A percentile compares a stretch with the other conserved stretches of the same genome.
Evolutionary conservation across 1,140 invertebrate genomes (phyloP).

Genomic region (Alviniconcha marisindica): DNA sequence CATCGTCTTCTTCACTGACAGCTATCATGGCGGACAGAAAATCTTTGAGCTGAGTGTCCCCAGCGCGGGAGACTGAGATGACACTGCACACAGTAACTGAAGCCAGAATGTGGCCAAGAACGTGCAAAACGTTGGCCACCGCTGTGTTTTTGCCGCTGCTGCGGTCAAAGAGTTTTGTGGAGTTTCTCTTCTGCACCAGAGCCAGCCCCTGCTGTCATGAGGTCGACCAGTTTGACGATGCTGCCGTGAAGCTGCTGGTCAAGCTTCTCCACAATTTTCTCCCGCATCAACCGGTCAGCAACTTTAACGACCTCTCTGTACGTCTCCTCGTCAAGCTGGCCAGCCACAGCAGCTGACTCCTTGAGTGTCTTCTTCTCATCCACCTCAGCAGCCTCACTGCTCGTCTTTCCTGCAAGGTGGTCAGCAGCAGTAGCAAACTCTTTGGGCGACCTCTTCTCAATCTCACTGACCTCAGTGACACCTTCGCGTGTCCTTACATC

Average conservation of each 20-base stretch:
- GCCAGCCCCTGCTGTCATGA: background rate
- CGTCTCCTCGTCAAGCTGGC: too few species aligned
- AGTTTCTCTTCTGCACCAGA: background rate
- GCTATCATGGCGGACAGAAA: background rate
- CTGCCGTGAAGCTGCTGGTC: background rate
- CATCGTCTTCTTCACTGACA: background rate
- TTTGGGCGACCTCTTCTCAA: too few species aligned
- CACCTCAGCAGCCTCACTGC: too few species aligned
- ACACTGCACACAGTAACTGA: background rate
- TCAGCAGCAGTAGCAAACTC: too few species aligned
- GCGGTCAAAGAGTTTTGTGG: slow-evolving; percentile 22
- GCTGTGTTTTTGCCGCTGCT: background rate
- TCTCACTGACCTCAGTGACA: too few species aligned
- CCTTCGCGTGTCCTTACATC: too few species aligned
- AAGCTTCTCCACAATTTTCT: background rate
- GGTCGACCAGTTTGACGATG: background rate
- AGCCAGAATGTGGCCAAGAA: slow-evolving; percentile 13
- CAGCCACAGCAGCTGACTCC: too few species aligned
- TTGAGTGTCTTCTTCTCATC: too few species aligned
- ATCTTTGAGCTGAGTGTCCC: background rate
- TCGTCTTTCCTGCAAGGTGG: too few species aligned
- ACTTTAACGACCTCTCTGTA: too few species aligned
- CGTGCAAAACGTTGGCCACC: background rate
- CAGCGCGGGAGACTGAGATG: background rate
- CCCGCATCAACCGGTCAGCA: background rate